Conservation (phyloP, 2,888 invertebrate species). For the Periphyllus acericola region DNA sequence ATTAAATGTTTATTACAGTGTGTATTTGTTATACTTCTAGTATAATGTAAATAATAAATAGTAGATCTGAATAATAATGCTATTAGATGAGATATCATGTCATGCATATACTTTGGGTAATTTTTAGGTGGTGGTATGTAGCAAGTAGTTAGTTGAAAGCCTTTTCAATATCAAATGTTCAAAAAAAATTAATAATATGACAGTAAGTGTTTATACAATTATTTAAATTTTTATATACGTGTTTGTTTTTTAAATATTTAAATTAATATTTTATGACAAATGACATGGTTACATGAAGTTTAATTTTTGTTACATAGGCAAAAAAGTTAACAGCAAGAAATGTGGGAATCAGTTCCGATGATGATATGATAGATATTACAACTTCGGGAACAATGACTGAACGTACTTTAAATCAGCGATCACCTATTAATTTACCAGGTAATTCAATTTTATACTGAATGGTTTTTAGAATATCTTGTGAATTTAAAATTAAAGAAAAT, state of each 20-base stretch:
- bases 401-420: constrained; percentile 62
- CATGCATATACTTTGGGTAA: constrained; percentile 14
- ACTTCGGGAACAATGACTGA: constrained; percentile 69
- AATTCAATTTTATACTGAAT: neutral
- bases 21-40: neutral
- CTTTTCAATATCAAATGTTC: constrained; percentile 40
- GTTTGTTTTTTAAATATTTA: neutral
- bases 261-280: neutral
- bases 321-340: constrained; percentile 44
- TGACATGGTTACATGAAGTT: neutral
- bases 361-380: constrained; percentile 77
- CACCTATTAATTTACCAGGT: constrained; percentile 64
- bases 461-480: neutral
- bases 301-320: constrained; percentile 21
- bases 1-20: neutral
- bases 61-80: neutral
- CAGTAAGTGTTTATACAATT: constrained; percentile 28
- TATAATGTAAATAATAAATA: neutral
- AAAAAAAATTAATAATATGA: constrained; percentile 43
- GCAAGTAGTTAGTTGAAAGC: constrained; percentile 44
- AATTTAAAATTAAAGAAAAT: neutral
- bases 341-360: constrained; percentile 69
- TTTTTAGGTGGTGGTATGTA: constrained; percentile 54
- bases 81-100: constrained; percentile 7
- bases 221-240: neutral